Conservation (phyloP, 2,113 vertebrate species). For the Grammomys dolichurus region DNA sequence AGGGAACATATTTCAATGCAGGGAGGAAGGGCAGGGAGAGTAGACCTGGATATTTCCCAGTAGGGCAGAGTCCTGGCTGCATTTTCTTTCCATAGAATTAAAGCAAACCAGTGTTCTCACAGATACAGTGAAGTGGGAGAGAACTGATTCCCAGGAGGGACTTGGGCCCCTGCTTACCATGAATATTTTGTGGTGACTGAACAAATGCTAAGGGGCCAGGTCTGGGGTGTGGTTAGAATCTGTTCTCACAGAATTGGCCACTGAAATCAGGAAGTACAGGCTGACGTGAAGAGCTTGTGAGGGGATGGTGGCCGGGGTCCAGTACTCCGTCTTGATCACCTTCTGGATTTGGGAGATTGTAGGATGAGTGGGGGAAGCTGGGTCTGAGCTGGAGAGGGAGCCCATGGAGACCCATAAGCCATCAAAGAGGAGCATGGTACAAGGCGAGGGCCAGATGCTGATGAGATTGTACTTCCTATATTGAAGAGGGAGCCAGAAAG, state of each 20-base stretch:
- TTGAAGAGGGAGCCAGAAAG: not conserved
- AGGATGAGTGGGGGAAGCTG: not conserved
- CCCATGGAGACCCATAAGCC: not conserved
- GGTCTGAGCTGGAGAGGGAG: not conserved
- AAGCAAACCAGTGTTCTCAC: not conserved
- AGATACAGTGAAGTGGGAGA: not conserved
- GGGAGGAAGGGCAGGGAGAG: not conserved
- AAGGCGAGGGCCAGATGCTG: too few species aligned
- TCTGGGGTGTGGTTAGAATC: not conserved
- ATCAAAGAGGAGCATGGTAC: not conserved
- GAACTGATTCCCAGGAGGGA: not conserved
- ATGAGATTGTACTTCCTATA: not conserved
- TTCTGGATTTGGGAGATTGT: not conserved
- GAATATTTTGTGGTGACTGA: not conserved
- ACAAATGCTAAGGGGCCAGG: not conserved
- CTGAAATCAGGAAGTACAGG: not conserved
- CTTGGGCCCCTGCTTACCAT: too few species aligned
- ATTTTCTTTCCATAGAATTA: not conserved
- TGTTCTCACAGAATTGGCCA: not conserved
- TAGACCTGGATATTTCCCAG: not conserved
- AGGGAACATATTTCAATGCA: not conserved
- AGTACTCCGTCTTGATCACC: too few species aligned
- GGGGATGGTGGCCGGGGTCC: not conserved
- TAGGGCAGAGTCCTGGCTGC: not conserved
- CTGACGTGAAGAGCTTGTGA: not conserved